phyloP scores from a whole-genome alignment of 2,888 invertebrate genomes.

The Eupelmus urozonus region DNA sequence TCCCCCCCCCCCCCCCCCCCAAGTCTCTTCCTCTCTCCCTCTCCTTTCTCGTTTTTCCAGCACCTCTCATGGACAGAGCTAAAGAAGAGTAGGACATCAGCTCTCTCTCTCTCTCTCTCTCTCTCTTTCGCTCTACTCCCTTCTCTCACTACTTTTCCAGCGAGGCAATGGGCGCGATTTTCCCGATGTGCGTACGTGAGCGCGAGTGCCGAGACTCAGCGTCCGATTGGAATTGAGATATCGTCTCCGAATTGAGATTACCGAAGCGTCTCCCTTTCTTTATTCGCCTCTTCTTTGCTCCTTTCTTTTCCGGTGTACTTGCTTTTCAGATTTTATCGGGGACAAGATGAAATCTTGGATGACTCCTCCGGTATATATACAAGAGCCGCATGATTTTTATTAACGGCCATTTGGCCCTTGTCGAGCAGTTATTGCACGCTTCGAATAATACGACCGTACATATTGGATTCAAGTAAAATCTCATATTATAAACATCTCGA shows the following conservation, averaged over 20 bases:
- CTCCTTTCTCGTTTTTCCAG: not conserved
- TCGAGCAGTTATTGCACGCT: not conserved
- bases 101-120: too few relatives aligned
- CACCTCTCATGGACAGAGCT: not conserved
- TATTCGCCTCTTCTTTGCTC: not conserved
- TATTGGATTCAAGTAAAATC: too few relatives aligned
- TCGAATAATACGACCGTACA: not conserved
- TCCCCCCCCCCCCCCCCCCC: not conserved
- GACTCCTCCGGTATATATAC: not conserved
- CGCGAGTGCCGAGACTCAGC: conserved; percentile 7
- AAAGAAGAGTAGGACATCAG: conserved; percentile 15
- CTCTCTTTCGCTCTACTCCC: too few relatives aligned
- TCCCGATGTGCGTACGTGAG: conserved; percentile 33
- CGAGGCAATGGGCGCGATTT: not conserved
- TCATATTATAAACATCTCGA: too few relatives aligned
- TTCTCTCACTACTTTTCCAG: not conserved
- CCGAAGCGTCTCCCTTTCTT: conserved; percentile 1
- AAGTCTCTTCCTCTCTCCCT: not conserved
- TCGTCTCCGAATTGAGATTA: conserved; percentile 56
- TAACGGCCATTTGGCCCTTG: not conserved
- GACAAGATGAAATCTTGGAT: conserved; percentile 23
- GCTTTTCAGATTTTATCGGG: not conserved
- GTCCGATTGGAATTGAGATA: conserved; percentile 57
- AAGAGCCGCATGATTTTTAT: conserved; percentile 33
- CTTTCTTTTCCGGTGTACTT: not conserved